Percentiles rank a stretch among this genome's conserved stretches.
Conservation (phyloP, 2,113 vertebrate species). For the Fregetta grallaria region DNA sequence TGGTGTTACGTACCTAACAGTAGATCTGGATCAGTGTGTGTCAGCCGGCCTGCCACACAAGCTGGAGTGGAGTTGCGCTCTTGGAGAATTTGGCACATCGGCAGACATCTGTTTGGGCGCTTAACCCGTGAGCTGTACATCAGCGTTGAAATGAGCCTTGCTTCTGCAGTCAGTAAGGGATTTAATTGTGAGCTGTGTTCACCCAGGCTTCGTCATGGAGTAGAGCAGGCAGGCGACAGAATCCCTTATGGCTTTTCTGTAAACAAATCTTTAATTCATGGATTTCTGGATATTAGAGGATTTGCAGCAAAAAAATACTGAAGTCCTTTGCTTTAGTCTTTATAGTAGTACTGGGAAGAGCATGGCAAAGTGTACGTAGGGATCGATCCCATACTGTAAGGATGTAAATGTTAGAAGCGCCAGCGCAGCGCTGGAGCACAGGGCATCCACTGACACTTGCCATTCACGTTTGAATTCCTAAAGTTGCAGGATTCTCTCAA, state of each 20-base stretch:
- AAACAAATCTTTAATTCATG: conserved; percentile 37
- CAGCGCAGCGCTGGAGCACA: not conserved
- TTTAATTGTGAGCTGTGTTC: not conserved
- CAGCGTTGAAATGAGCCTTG: not conserved
- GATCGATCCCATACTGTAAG: not conserved
- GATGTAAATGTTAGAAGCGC: not conserved
- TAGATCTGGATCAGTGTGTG: not conserved
- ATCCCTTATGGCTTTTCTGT: not conserved
- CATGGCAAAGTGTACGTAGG: fast-evolving
- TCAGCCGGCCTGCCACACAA: not conserved
- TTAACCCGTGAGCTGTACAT: not conserved
- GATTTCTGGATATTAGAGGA: not conserved
- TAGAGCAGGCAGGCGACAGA: not conserved
- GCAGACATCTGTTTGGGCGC: not conserved
- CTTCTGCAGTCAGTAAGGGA: not conserved
- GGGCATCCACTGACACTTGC: not conserved
- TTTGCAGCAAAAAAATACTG: not conserved
- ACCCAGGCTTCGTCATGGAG: not conserved
- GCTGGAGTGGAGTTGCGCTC: not conserved
- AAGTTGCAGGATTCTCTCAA: not conserved
- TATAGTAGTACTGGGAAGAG: not conserved
- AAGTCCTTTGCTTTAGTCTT: not conserved
- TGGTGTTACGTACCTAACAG: fast-evolving
- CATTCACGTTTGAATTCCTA: not conserved
- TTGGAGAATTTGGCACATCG: not conserved